phyloP scores from a whole-genome alignment of 2,797 vertebrate species.

The Helicolenus hilgendorfi region DNA sequence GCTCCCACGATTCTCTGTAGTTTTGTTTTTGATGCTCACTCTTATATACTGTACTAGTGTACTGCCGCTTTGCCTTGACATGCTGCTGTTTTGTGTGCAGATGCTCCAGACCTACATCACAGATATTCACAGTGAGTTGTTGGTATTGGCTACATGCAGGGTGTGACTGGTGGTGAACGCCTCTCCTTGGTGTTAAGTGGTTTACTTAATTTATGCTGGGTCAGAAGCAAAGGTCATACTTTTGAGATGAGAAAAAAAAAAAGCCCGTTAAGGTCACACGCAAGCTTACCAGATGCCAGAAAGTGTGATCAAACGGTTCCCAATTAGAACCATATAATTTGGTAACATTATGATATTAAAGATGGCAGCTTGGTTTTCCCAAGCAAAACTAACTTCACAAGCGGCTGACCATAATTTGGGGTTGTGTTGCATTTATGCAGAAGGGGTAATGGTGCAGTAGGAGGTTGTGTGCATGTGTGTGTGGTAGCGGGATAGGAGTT shows the following conservation, averaged over 20 bases:
- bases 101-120: conserved; percentile 64
- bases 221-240: conserved; percentile 81
- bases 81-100: conserved; percentile 47
- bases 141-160: conserved; percentile 69
- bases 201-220: conserved; percentile 83
- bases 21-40: neutral
- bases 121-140: conserved; percentile 38
- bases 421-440: conserved; percentile 76
- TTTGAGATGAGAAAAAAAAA: conserved; percentile 77
- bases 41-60: neutral
- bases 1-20: neutral
- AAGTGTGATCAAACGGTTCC: conserved; percentile 87
- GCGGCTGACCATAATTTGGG: conserved; percentile 90
- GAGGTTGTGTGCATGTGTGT: conserved; percentile 24
- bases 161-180: conserved; percentile 78
- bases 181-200: conserved; percentile 70
- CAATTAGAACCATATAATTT: conserved; percentile 91
- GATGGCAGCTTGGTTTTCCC: conserved; percentile 89
- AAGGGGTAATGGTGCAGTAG: conserved; percentile 65
- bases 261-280: conserved; percentile 75
- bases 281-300: conserved; percentile 84
- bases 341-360: conserved; percentile 90
- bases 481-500: conserved; percentile 34
- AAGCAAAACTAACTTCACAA: conserved; percentile 90
- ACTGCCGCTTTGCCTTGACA: conserved; percentile 13